Evolutionary conservation across 1,140 invertebrate species (phyloP), one percentile per base, ranked within the genome.

Genomic region (Spodoptera litura): DNA sequence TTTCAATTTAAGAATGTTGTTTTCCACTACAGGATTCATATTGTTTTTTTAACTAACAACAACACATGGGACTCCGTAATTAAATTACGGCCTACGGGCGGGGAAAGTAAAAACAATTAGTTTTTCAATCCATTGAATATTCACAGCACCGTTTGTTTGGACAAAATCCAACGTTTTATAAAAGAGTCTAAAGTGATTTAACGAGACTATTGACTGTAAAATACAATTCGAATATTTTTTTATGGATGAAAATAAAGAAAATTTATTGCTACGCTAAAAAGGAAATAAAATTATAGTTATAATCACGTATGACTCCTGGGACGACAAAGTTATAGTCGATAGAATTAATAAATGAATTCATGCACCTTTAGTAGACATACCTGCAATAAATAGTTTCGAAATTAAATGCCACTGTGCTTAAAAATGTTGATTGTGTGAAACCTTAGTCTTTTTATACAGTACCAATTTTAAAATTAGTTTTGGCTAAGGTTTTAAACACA

Each of bases 71-170:
- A 68, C 52, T 52, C 64, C 4, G 64, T 68, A 68, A 52, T 68
- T 51, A n/a, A 25, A 13, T 53, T 59, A 59, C 55, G 49, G 61
- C 61, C 35, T 15, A 31, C 11, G 15, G 27, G 27, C 59, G 25
- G 55, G 31, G 12, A 62, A 64, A 15, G n/a, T 52, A 35, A 64
- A 62, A 64, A 64, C 58, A 64, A 55, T 64, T 38, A 64, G 9
- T 62, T 75, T 75, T 62, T 64, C 49, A 35, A 62, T 75, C 59
- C 59, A 75, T 53, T 53, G 44, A 73, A 75, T 75, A 75, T 64
- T 75, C 27, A 53, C 49, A 53, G 58, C 38, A 49, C 3, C 58
- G 58, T 38, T 64, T 64, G 49, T 75, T 75, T 75, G 59, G 49
- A 75, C 64, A 75, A 75, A 52, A 64, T 53, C 73, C 51, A 62